A percentile compares a stretch with the other conserved stretches of the same genome.
Evolutionary conservation across 2,113 vertebrate species (phyloP).

Genomic region (human (Homo sapiens)): GRCh38 chr14:35022501-35023000

Average conservation of each 20-base stretch:
- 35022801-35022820: neutral
- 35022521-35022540: too few relatives aligned
- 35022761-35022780: neutral
- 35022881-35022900: slow-evolving; percentile 29
- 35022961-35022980: slow-evolving; percentile 96
- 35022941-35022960: slow-evolving; percentile 96
- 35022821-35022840: neutral
- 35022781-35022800: neutral
- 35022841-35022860: neutral
- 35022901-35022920: slow-evolving; percentile 93
- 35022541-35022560: too few relatives aligned
- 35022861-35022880: slow-evolving; percentile 18
- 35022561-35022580: too few relatives aligned
- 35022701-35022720: slow-evolving; percentile 44
- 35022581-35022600: too few relatives aligned
- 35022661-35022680: slow-evolving; percentile 44
- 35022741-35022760: slow-evolving; percentile 14
- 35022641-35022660: neutral
- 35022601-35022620: too few relatives aligned
- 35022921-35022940: slow-evolving; percentile 99
- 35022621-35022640: too few relatives aligned
- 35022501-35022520: too few relatives aligned
- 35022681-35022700: neutral
- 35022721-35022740: neutral
- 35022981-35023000: slow-evolving; percentile 97